A percentile compares a stretch with the other conserved stretches of the same genome.
Conservation (phyloP, 2,113 vertebrate species). For the Corydoras sp. region DNA sequence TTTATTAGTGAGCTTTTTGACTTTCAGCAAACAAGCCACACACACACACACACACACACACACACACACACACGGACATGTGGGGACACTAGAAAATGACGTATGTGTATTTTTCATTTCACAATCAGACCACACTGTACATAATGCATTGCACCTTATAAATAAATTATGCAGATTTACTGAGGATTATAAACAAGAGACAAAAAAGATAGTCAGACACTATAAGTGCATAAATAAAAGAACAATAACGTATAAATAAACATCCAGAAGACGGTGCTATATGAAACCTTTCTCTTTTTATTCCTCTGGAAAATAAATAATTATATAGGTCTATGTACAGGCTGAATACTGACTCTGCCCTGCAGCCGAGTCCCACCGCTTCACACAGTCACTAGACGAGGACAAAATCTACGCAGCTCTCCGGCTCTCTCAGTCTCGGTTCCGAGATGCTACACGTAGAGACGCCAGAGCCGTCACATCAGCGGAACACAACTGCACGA, state of each 20-base stretch:
- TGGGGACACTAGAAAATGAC: conserved; percentile 45
- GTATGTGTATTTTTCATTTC: neutral
- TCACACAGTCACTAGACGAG: conserved; percentile 81
- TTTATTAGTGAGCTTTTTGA: conserved; percentile 61
- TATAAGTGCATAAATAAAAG: conserved; percentile 89
- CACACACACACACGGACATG: conserved; percentile 50
- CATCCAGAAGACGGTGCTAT: conserved; percentile 77
- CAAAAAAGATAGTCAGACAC: conserved; percentile 67
- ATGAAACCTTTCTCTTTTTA: conserved; percentile 70
- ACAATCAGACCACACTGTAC: conserved; percentile 57
- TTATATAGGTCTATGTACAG: conserved; percentile 85
- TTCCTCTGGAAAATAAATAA: conserved; percentile 82
- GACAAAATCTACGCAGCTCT: conserved; percentile 74
- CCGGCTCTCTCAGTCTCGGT: conserved; percentile 66
- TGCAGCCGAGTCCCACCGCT: conserved; percentile 65
- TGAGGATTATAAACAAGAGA: conserved; percentile 64
- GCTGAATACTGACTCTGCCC: conserved; percentile 74
- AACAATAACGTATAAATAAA: conserved; percentile 86
- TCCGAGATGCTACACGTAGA: conserved; percentile 83
- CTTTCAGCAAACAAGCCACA: conserved; percentile 67
- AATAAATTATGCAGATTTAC: conserved; percentile 85
- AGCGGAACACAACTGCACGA: conserved; percentile 75
- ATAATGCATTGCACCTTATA: conserved; percentile 71
- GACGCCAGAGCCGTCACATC: conserved; percentile 85
- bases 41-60: conserved; percentile 65